These are phyloP conservation scores for Galbula dea DNA, from an alignment of 2,113 vertebrate genomes.

Conservation along the genomic window DNA sequence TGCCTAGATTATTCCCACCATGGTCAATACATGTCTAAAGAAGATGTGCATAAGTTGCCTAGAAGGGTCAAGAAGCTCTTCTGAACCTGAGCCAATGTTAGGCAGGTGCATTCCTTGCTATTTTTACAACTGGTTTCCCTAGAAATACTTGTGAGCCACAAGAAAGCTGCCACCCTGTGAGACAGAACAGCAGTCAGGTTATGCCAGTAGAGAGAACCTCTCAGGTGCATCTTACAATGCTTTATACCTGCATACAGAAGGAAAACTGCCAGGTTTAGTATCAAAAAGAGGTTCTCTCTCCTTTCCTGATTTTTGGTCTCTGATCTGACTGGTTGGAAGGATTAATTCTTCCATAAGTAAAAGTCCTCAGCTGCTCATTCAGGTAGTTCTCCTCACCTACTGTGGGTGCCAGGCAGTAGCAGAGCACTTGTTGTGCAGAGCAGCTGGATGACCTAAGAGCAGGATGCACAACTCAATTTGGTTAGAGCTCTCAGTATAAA, in stretches of 20 bases:
- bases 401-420: neutral
- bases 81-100: neutral
- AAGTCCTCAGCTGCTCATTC: neutral
- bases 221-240: neutral
- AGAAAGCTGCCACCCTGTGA: neutral
- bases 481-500: accelerated
- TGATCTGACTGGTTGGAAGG: neutral
- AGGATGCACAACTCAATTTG: neutral
- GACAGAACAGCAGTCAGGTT: neutral
- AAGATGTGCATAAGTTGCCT: accelerated
- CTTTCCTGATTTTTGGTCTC: neutral
- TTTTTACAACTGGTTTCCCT: neutral
- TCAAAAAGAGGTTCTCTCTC: neutral
- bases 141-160: neutral
- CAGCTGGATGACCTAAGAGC: neutral
- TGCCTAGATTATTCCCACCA: neutral
- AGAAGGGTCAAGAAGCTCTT: neutral
- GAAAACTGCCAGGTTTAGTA: neutral
- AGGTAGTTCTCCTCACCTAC: neutral
- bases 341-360: neutral
- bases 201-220: neutral
- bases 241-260: neutral
- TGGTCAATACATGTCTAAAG: neutral
- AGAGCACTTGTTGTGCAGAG: neutral
- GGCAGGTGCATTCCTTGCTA: neutral